Base-by-base conservation (phyloP, 1,140 invertebrate genomes). In the Onthophagus taurus region DNA sequence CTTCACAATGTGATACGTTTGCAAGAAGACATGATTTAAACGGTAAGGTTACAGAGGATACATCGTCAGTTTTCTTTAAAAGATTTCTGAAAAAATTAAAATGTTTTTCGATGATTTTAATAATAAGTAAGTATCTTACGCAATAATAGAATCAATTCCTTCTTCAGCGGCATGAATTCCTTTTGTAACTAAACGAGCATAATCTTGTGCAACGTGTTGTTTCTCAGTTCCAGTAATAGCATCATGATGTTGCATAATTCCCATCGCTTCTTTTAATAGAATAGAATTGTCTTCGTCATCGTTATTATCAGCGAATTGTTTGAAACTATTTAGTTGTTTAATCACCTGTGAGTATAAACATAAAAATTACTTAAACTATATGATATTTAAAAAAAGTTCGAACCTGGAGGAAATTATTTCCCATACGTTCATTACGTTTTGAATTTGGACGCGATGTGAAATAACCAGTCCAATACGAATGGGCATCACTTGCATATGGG, bases 391-490 rank as follows among this genome's bases (percentile, higher is more conserved):
- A 17, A 36, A 36, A 36, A 36, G 11, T 17, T 17, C 17, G 54
- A 61, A 74, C 75, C 63, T 81, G 79, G 13, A 85, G 61, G 39
- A 82, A 74, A 49, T 77, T 75, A 51, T 83, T 82, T 2, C 74
- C 72, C 50, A 70, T 61, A 33, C 79, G 67, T 11, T 75, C 73
- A 12, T 74, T 66, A 39, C 75, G 72, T 57, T 87, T 87, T 0
- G 81, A 63, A 42, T 76, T 72, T 1, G 81, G 75, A 48, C 81
- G 60, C 0, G 84, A 88, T 1, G 80, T 85, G 57, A 81, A 91
- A 60, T 85, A 91, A 1, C 88, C 88, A 2, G 84, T 85, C 88
- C 86, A 91, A 58, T 81, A 89, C 0, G 75, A 72, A 54, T 85
- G 75, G 2, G 68, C 58, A 36, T 76, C 72, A 51, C 72, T 75